Percentiles rank a stretch among this genome's conserved stretches.
Conservation (phyloP, 1,140 invertebrate species). For the Subanguina moxae region DNA sequence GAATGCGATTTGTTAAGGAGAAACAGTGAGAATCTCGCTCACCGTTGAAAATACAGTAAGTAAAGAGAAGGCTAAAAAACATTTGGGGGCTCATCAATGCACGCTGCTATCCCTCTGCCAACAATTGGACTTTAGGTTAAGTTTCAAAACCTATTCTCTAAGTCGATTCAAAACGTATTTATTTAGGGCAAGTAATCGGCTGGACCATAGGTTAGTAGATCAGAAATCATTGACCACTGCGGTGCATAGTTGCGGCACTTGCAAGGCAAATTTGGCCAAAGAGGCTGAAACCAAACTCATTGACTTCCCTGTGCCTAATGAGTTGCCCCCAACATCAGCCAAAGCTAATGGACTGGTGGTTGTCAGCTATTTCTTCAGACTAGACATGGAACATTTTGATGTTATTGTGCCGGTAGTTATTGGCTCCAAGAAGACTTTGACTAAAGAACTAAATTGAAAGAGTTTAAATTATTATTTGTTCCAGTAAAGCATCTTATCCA, state of each 20-base stretch:
- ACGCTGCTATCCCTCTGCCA: constrained; percentile 41
- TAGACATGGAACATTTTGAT: constrained; percentile 50
- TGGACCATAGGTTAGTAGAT: constrained; percentile 8
- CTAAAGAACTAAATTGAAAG: neutral
- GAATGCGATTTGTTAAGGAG: constrained; percentile 16
- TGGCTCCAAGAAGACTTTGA: constrained; percentile 37
- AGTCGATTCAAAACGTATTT: no score
- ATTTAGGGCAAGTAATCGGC: constrained; percentile 20
- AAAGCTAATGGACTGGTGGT: constrained; percentile 42
- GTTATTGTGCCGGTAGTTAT: constrained; percentile 46
- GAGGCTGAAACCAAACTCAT: constrained; percentile 34
- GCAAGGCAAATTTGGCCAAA: constrained; percentile 38
- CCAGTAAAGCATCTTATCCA: neutral
- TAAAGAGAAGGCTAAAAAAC: constrained; percentile 33
- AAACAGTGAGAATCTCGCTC: constrained; percentile 25
- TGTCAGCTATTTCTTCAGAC: constrained; percentile 43
- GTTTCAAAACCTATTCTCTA: no score
- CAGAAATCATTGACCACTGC: constrained; percentile 43
- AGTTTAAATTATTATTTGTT: neutral
- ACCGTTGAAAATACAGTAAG: constrained; percentile 43
- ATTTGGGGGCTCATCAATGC: constrained; percentile 32
- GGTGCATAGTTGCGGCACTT: constrained; percentile 42
- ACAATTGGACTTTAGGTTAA: constrained; percentile 46
- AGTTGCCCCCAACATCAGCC: constrained; percentile 42
- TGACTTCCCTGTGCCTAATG: constrained; percentile 34